phyloP scores from a whole-genome alignment of 1,140 invertebrate species.

The Zaprionus davidi region DNA sequence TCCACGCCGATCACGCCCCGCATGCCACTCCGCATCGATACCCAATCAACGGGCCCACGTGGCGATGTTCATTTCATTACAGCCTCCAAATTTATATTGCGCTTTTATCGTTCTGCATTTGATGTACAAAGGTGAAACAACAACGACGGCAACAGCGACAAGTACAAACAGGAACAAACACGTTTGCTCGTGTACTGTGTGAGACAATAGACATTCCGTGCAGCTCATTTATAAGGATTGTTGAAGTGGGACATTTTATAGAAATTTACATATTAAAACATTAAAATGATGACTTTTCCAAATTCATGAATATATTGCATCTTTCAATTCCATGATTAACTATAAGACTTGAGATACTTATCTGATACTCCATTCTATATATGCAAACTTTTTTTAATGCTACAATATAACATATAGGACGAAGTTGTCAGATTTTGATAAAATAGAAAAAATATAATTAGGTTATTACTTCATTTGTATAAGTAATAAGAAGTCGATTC shows the following conservation, averaged over 20 bases:
- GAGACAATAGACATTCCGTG: conserved; percentile 22
- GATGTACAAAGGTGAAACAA: conserved; percentile 69
- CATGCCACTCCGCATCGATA: not conserved
- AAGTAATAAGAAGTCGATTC: too few relatives aligned
- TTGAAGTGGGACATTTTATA: not conserved
- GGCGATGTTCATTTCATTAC: conserved; percentile 61
- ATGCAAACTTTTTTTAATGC: too few relatives aligned
- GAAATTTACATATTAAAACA: not conserved
- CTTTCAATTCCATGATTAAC: not conserved
- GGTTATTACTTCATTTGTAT: too few relatives aligned
- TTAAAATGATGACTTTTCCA: not conserved
- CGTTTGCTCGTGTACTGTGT: conserved; percentile 31
- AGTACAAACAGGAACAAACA: conserved; percentile 26
- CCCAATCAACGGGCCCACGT: conserved; percentile 44
- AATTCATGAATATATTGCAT: not conserved
- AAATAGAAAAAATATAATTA: too few relatives aligned
- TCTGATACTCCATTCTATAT: not conserved
- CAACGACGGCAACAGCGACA: conserved; percentile 21
- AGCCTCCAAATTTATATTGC: conserved; percentile 64
- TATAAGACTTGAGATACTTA: not conserved
- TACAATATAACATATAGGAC: too few relatives aligned
- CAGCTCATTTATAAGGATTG: not conserved
- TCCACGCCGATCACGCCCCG: conserved; percentile 34
- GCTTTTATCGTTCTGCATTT: conserved; percentile 54
- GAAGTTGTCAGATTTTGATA: too few relatives aligned